Evolutionary conservation across 2,888 invertebrate species (phyloP).

Genomic region (Hirtodrosophila duncani): DNA sequence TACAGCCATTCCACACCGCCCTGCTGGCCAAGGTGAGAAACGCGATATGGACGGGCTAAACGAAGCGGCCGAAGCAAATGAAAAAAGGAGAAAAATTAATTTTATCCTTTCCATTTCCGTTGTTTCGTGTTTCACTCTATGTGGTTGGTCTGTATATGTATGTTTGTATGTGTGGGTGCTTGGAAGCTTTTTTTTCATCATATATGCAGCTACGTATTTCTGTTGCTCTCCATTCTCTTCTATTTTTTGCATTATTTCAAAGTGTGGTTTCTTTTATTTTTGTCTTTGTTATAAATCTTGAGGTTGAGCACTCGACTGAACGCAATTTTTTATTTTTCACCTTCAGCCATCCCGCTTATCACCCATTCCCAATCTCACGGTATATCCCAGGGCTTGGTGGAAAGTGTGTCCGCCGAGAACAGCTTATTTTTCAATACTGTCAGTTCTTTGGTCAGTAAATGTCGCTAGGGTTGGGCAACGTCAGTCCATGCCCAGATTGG

Average conservation of each 20-base stretch:
- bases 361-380: neutral
- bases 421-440: slow-evolving; percentile 51
- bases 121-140: slow-evolving; percentile 12
- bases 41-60: slow-evolving; percentile 7
- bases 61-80: slow-evolving; percentile 34
- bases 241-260: slow-evolving; percentile 43
- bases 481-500: slow-evolving; percentile 32
- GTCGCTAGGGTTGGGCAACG: slow-evolving; percentile 32
- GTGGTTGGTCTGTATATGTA: slow-evolving; percentile 9
- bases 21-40: slow-evolving; percentile 24
- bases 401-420: slow-evolving; percentile 4
- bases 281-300: slow-evolving; percentile 56
- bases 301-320: slow-evolving; percentile 50
- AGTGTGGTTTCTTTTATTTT: slow-evolving; percentile 36
- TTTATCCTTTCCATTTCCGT: slow-evolving; percentile 58
- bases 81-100: slow-evolving; percentile 56
- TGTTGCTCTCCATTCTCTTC: slow-evolving; percentile 4
- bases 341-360: slow-evolving; percentile 6
- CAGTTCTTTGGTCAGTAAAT: slow-evolving; percentile 39
- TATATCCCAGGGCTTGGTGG: neutral
- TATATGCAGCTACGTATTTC: slow-evolving; percentile 19
- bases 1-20: slow-evolving; percentile 3
- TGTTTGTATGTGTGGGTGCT: slow-evolving; percentile 6
- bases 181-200: slow-evolving; percentile 16
- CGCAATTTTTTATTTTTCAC: slow-evolving; percentile 58